A percentile compares a stretch with the other conserved stretches of the same genome.
Conservation (phyloP, 2,888 invertebrate species). For the Eurytoma californica region DNA sequence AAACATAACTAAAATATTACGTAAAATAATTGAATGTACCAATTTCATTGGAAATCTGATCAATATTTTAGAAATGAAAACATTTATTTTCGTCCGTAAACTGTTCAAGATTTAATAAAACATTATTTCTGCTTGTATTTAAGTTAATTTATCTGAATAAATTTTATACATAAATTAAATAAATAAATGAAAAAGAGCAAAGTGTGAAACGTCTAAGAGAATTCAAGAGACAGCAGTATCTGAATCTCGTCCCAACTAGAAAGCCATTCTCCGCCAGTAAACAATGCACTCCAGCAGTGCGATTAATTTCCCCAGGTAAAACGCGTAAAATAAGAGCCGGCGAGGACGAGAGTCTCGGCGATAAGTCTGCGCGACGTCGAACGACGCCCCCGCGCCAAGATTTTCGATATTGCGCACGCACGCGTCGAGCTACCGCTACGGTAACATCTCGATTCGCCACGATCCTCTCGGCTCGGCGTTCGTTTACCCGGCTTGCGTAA, state of each 20-base stretch:
- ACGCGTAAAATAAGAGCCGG: conserved; percentile 21
- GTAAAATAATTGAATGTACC: too few relatives aligned
- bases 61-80: too few relatives aligned
- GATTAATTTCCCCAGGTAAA: conserved; percentile 50
- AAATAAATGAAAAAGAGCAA: background rate
- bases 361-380: background rate
- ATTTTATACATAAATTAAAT: too few relatives aligned
- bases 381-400: conserved; percentile 50
- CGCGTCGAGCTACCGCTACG: conserved; percentile 9
- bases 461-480: background rate
- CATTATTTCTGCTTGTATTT: too few relatives aligned
- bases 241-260: conserved; percentile 32
- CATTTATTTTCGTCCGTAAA: too few relatives aligned
- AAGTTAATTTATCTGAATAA: too few relatives aligned
- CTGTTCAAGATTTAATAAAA: too few relatives aligned
- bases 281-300: conserved; percentile 35
- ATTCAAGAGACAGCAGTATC: conserved; percentile 54
- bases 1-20: too few relatives aligned
- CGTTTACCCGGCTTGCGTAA: background rate
- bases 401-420: conserved; percentile 48
- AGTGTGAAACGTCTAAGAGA: background rate
- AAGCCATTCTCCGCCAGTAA: conserved; percentile 35
- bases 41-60: too few relatives aligned
- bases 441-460: conserved; percentile 51
- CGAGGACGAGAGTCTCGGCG: background rate